Percentiles rank a stretch among this genome's conserved stretches.
phyloP scores from a whole-genome alignment of 2,797 vertebrate species.

The Neostethus bicornis region DNA sequence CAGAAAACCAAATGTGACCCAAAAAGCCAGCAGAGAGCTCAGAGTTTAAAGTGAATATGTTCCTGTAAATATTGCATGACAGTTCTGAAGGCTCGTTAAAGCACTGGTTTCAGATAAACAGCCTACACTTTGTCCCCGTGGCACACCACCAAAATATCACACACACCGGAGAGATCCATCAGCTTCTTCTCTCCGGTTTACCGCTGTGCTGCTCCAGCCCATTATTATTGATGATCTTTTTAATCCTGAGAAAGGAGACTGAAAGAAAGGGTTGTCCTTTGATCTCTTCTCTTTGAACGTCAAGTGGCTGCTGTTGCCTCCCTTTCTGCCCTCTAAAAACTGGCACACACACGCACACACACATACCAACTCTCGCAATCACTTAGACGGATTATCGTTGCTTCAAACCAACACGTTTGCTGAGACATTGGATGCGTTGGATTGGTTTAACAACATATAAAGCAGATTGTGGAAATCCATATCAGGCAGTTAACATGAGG shows the following conservation, averaged over 20 bases:
- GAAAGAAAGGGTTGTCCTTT: constrained; percentile 58
- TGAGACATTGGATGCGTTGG: constrained; percentile 51
- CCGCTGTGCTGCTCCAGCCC: constrained; percentile 49
- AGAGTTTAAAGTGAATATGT: constrained; percentile 57
- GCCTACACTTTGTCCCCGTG: constrained; percentile 40
- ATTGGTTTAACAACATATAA: constrained; percentile 64
- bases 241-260: constrained; percentile 62
- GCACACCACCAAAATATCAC: constrained; percentile 44
- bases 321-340: constrained; percentile 35
- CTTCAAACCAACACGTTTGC: constrained; percentile 34
- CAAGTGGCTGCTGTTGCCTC: constrained; percentile 49
- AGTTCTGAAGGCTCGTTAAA: constrained; percentile 49
- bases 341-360: constrained; percentile 19
- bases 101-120: constrained; percentile 43
- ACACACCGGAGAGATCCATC: constrained; percentile 40
- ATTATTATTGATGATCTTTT: constrained; percentile 76
- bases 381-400: constrained; percentile 10
- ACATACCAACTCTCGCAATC: not conserved
- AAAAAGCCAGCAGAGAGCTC: constrained; percentile 39
- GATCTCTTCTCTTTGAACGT: constrained; percentile 73
- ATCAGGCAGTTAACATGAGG: constrained; percentile 67
- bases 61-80: constrained; percentile 70
- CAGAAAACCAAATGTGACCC: constrained; percentile 23
- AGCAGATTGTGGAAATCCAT: constrained; percentile 64
- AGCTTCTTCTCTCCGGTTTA: constrained; percentile 42